Conservation (phyloP, 2,113 vertebrate genomes). For the Urocolius indicus region DNA sequence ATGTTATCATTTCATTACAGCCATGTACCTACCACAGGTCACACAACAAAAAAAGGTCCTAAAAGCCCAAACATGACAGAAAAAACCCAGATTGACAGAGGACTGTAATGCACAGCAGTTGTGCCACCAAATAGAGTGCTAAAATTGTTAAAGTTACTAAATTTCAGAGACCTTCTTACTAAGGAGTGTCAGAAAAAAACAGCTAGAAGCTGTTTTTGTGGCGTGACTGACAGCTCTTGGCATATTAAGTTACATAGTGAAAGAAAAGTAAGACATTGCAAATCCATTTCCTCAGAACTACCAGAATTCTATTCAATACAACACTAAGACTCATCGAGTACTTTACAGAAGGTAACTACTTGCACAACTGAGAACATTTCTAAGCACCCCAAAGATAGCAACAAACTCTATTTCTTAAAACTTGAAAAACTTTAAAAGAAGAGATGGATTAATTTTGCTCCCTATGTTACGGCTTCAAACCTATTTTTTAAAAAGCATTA, state of each 20-base stretch:
- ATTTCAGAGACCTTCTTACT: neutral
- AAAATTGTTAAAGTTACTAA: neutral
- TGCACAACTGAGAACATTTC: rapidly evolving
- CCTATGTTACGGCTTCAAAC: neutral
- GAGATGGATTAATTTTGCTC: neutral
- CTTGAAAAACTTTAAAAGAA: neutral
- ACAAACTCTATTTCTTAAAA: neutral
- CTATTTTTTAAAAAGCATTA: neutral
- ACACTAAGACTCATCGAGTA: neutral
- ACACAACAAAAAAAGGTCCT: neutral
- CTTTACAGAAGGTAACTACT: neutral
- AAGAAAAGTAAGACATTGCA: neutral
- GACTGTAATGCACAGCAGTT: neutral
- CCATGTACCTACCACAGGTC: neutral
- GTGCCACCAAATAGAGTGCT: neutral
- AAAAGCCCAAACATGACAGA: neutral
- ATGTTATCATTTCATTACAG: neutral
- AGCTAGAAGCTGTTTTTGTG: neutral
- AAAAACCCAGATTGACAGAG: neutral
- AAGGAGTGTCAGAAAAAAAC: neutral
- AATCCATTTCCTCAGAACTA: neutral
- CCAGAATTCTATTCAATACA: neutral
- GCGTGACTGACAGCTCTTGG: neutral
- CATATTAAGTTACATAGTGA: neutral
- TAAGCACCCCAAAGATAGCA: neutral